Conservation (phyloP, 1,140 invertebrate species). For the Rhopalosiphum padi region DNA sequence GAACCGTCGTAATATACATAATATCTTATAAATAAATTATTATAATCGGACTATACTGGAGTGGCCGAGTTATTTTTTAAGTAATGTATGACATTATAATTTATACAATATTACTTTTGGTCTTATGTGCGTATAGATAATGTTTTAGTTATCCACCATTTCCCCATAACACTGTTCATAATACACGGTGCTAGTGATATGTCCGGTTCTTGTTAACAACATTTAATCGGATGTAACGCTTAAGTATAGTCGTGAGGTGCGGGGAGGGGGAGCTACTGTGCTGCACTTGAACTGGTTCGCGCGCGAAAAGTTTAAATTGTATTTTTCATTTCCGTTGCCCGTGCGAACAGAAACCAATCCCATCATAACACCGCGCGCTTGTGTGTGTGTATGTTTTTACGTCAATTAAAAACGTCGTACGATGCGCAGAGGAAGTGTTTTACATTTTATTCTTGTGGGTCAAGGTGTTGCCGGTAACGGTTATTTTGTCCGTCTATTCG, state of each 20-base stretch:
- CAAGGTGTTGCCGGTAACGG: slow-evolving; percentile 24
- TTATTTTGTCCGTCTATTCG: not conserved
- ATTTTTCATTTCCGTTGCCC: not conserved
- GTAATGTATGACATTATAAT: not conserved
- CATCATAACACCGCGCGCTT: not conserved
- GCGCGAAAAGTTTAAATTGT: not conserved
- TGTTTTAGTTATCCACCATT: no score
- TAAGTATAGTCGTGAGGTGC: not conserved
- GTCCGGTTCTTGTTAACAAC: not conserved
- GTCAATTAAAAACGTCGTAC: not conserved
- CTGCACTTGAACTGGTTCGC: not conserved
- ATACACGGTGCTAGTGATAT: not conserved
- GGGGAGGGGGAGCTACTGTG: no score
- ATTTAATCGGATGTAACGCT: not conserved
- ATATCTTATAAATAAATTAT: not conserved
- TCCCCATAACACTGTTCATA: not conserved
- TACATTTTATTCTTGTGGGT: not conserved
- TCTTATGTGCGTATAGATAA: no score
- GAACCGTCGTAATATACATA: not conserved
- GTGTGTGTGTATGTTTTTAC: not conserved
- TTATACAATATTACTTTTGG: not conserved
- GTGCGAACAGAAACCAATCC: not conserved
- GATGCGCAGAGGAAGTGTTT: not conserved
- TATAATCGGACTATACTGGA: not conserved
- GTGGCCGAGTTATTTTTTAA: not conserved